Evolutionary conservation across 37 sponge, comb jelly and placozoan genomes (phyloP).

Genomic region (Spongilla lacustris): DNA sequence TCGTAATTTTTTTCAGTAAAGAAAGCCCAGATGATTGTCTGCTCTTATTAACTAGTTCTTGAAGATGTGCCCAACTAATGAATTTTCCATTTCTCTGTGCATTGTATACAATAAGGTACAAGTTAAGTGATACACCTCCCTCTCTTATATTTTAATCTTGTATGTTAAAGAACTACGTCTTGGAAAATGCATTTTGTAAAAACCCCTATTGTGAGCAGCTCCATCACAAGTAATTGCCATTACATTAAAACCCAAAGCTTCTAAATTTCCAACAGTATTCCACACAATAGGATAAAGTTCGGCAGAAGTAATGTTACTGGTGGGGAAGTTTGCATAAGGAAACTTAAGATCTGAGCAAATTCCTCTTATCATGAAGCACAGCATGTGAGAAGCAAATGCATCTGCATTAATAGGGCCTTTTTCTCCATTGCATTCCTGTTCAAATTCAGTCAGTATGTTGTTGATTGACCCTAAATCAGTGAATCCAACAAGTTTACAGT

Average conservation of each 20-base stretch:
- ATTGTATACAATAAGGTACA: too few relatives aligned
- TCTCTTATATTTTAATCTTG: too few relatives aligned
- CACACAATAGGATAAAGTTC: slow-evolving; percentile 40
- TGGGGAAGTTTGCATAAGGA: slow-evolving; percentile 46
- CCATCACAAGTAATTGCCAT: slow-evolving; percentile 40
- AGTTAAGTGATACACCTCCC: too few relatives aligned
- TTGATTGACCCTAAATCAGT: slow-evolving; percentile 21
- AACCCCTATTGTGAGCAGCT: slow-evolving; percentile 28
- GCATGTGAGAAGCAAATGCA: slow-evolving; percentile 32
- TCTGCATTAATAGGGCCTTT: background rate
- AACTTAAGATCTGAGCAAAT: slow-evolving; percentile 26
- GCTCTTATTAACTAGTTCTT: background rate
- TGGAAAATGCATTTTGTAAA: slow-evolving; percentile 10
- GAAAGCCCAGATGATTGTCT: background rate
- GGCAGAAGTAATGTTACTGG: slow-evolving; percentile 14
- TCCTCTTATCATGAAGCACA: slow-evolving; percentile 36
- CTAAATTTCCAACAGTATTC: slow-evolving; percentile 29
- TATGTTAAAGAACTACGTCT: background rate
- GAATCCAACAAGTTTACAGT: slow-evolving; percentile 45
- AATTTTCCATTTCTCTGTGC: slow-evolving; percentile 31
- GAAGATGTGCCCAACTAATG: slow-evolving; percentile 37
- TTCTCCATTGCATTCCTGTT: slow-evolving; percentile 1
- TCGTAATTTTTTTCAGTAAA: background rate
- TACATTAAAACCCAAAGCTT: slow-evolving; percentile 37
- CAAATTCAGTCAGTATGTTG: slow-evolving; percentile 19